Conservation (phyloP, 2,888 invertebrate genomes). For the Spodoptera littoralis region DNA sequence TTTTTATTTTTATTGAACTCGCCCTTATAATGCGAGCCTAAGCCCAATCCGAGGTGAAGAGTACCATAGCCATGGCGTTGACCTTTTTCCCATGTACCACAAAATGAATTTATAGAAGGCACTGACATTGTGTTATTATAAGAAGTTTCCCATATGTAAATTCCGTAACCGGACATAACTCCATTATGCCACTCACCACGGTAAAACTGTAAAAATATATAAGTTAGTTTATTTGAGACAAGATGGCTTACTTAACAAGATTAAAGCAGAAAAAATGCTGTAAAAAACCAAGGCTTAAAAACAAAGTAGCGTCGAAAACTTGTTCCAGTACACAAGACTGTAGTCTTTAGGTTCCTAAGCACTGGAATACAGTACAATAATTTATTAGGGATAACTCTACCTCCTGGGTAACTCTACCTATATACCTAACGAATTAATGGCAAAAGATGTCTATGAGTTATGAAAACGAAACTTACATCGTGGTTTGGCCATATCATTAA, state of each 20-base stretch:
- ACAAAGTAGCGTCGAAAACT: too few species aligned
- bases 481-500: conserved; percentile 90
- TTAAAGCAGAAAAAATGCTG: too few species aligned
- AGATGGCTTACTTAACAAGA: too few species aligned
- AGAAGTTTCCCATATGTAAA: conserved; percentile 88
- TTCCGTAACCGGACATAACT: conserved; percentile 88
- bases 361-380: too few species aligned
- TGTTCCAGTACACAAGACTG: too few species aligned
- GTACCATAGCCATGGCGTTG: conserved; percentile 85
- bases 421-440: too few species aligned
- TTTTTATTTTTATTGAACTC: conserved; percentile 88
- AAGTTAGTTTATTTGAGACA: neutral
- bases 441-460: neutral
- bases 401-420: too few species aligned
- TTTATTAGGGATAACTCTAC: too few species aligned
- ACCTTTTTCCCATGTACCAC: conserved; percentile 88
- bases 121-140: conserved; percentile 86
- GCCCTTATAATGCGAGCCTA: conserved; percentile 88
- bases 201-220: conserved; percentile 82
- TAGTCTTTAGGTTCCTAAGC: too few species aligned
- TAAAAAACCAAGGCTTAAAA: too few species aligned
- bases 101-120: conserved; percentile 85
- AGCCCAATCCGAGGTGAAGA: conserved; percentile 83
- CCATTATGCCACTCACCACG: conserved; percentile 89
- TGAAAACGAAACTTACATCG: conserved; percentile 80